phyloP scores from a whole-genome alignment of 2,888 invertebrate species.

The Chesias legatella region DNA sequence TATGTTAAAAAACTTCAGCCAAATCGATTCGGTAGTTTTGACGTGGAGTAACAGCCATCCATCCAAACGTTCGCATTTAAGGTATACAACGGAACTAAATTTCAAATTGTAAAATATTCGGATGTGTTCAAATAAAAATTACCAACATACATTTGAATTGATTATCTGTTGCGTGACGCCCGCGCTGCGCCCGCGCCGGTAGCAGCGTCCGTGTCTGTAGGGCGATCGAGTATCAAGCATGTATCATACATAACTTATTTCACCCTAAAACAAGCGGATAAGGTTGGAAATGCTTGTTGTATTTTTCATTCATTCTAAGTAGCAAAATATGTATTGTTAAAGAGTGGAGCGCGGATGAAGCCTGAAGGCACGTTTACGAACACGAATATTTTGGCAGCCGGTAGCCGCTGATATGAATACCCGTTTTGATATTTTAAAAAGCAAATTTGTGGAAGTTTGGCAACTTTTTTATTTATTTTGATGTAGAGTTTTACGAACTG shows the following conservation, averaged over 20 bases:
- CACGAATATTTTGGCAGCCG: slow-evolving; percentile 39
- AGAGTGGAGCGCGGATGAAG: slow-evolving; percentile 34
- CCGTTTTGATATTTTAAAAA: slow-evolving; percentile 20
- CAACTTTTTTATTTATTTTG: slow-evolving; percentile 12
- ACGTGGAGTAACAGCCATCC: too few species aligned
- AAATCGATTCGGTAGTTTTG: too few species aligned
- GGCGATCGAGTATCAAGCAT: slow-evolving; percentile 32
- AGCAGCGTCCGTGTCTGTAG: slow-evolving; percentile 59
- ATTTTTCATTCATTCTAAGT: slow-evolving; percentile 24
- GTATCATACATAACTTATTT: slow-evolving; percentile 1
- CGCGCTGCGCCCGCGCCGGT: too few species aligned
- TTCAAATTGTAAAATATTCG: slow-evolving; percentile 18
- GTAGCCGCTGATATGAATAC: slow-evolving; percentile 24
- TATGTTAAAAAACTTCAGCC: too few species aligned
- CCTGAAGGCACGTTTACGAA: slow-evolving; percentile 42
- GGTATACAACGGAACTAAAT: slow-evolving; percentile 25
- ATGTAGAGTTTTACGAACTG: not conserved
- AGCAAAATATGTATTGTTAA: slow-evolving; percentile 21
- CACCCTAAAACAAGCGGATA: slow-evolving; percentile 14
- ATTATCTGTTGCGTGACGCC: slow-evolving; percentile 54
- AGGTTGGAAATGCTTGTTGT: slow-evolving; percentile 17
- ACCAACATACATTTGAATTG: slow-evolving; percentile 39
- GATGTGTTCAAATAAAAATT: slow-evolving; percentile 28
- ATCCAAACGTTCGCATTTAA: slow-evolving; percentile 3
- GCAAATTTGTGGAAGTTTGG: slow-evolving; percentile 3